Evolutionary conservation across 2,888 invertebrate genomes (phyloP).

Genomic region (Pilophorus perplexus): DNA sequence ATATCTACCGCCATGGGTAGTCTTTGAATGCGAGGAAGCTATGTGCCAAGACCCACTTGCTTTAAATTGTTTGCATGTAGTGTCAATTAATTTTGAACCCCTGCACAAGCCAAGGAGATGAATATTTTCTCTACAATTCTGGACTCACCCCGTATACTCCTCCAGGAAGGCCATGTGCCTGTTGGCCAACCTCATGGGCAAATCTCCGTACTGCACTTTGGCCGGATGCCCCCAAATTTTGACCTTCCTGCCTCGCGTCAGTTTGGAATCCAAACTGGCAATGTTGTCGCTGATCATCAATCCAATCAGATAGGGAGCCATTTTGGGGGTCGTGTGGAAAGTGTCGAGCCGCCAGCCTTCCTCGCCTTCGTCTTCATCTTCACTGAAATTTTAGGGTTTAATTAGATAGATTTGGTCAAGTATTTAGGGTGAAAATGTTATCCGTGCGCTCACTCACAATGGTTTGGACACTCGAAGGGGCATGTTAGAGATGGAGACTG

Average conservation of each 20-base stretch:
- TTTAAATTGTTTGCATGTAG: too few relatives aligned
- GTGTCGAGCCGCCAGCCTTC: constrained; percentile 53
- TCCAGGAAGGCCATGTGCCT: constrained; percentile 54
- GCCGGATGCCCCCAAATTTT: constrained; percentile 35
- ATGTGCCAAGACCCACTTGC: too few relatives aligned
- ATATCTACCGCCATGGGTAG: too few relatives aligned
- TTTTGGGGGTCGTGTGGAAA: constrained; percentile 53
- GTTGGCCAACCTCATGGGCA: constrained; percentile 53
- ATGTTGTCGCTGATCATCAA: constrained; percentile 56
- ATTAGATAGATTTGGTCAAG: neutral
- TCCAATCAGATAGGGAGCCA: constrained; percentile 60
- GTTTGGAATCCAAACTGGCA: constrained; percentile 45
- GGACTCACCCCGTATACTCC: constrained; percentile 52
- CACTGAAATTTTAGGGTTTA: neutral
- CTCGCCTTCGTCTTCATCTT: constrained; percentile 41
- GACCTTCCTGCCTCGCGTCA: constrained; percentile 1
- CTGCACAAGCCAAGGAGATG: too few relatives aligned
- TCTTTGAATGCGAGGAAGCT: too few relatives aligned
- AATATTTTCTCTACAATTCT: too few relatives aligned
- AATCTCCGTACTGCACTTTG: constrained; percentile 23
- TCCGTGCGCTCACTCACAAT: constrained; percentile 34
- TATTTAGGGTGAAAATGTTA: neutral
- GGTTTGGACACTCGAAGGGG: constrained; percentile 29
- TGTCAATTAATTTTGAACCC: too few relatives aligned
- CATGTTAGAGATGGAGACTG: constrained; percentile 43